A percentile compares a stretch with the other conserved stretches of the same genome.
Conservation (phyloP, 2,797 vertebrate species). For the Hippopotamyrus pictus region DNA sequence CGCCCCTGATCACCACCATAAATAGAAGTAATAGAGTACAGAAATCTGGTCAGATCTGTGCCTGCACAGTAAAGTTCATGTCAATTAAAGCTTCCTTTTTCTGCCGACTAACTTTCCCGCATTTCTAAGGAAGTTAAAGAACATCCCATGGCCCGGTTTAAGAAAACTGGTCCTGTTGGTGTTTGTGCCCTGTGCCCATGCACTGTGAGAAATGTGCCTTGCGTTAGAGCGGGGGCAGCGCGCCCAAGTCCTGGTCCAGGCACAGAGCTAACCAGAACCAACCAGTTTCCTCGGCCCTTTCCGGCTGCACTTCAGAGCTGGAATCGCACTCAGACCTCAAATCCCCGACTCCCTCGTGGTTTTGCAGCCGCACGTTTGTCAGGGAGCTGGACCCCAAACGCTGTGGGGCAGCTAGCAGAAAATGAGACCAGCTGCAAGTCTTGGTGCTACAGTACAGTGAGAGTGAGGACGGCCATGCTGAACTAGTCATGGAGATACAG, state of each 20-base stretch:
- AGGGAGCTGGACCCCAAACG: background rate
- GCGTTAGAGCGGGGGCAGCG: constrained; percentile 42
- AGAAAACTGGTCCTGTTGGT: background rate
- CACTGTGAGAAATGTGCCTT: constrained; percentile 35
- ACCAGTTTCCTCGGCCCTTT: constrained; percentile 34
- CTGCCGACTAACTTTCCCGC: background rate
- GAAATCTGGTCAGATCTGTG: background rate
- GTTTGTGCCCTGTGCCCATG: background rate
- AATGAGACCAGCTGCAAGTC: background rate
- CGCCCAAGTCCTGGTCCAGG: constrained; percentile 35
- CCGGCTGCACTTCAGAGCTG: constrained; percentile 28
- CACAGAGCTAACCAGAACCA: constrained; percentile 57
- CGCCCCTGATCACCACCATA: background rate
- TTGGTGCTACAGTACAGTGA: background rate
- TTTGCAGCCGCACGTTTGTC: background rate
- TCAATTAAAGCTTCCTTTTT: background rate
- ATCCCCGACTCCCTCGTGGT: background rate
- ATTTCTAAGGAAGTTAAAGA: background rate
- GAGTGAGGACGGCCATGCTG: background rate
- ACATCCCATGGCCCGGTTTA: background rate
- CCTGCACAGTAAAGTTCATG: no score
- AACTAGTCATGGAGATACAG: background rate
- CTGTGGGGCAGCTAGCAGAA: background rate
- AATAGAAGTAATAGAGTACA: background rate
- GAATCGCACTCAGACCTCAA: background rate